Conservation (phyloP, 2,113 vertebrate genomes). For the Epinephelus fuscoguttatus region DNA sequence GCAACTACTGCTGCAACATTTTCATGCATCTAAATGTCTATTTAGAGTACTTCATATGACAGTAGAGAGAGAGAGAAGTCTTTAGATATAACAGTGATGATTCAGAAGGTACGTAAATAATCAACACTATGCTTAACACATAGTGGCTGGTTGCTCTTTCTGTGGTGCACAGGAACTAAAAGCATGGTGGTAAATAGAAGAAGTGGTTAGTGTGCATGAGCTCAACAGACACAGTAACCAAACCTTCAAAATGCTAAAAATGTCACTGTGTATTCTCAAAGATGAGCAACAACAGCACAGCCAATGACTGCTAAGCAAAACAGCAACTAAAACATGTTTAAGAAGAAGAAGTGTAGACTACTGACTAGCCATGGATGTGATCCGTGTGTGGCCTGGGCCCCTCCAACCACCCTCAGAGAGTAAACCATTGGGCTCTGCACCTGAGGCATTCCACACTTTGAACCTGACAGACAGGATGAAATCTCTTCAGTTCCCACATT, state of each 20-base stretch:
- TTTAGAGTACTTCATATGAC: background rate
- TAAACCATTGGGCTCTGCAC: slow-evolving; percentile 60
- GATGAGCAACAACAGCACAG: background rate
- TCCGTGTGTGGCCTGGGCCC: slow-evolving; percentile 82
- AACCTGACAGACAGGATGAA: slow-evolving; percentile 66
- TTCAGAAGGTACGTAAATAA: background rate
- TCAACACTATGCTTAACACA: background rate
- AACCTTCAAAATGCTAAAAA: background rate
- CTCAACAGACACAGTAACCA: background rate
- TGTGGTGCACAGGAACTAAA: background rate
- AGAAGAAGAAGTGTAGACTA: background rate
- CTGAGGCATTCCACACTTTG: slow-evolving; percentile 81
- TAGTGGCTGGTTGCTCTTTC: background rate
- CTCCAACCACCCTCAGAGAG: slow-evolving; percentile 87
- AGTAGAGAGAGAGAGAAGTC: background rate
- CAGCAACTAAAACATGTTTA: background rate
- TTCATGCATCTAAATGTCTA: background rate
- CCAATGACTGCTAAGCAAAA: background rate
- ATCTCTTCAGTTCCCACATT: background rate
- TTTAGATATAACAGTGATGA: background rate
- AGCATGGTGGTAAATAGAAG: background rate
- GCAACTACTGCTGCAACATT: background rate
- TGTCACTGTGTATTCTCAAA: background rate
- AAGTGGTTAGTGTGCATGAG: background rate
- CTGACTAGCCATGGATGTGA: slow-evolving; percentile 90